These are phyloP conservation scores for Camponotus fellah DNA, from an alignment of 2,888 invertebrate species.

Conservation along the genomic window DNA sequence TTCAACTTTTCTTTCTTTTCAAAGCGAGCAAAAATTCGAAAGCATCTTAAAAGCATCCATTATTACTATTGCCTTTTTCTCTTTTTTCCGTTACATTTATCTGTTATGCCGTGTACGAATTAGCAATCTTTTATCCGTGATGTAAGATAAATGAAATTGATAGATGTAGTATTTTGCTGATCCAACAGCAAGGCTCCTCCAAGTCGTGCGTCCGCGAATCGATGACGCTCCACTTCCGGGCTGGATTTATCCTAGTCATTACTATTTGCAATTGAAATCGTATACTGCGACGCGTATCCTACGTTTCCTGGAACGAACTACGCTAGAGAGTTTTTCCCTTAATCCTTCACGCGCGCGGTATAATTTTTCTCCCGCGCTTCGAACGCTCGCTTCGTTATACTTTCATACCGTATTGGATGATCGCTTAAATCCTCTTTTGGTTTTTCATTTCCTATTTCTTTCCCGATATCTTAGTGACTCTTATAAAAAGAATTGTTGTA, in stretches of 20 bases:
- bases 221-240: slow-evolving; percentile 43
- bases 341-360: slow-evolving; percentile 34
- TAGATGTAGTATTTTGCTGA: slow-evolving; percentile 32
- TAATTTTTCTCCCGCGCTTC: slow-evolving; percentile 29
- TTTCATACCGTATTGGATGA: slow-evolving; percentile 30
- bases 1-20: not conserved
- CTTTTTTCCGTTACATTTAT: not conserved
- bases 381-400: slow-evolving; percentile 27
- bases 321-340: slow-evolving; percentile 15
- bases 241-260: slow-evolving; percentile 43
- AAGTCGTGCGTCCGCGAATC: slow-evolving; percentile 38
- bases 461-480: not conserved
- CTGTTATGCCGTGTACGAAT: slow-evolving; percentile 10
- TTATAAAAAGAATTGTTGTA: slow-evolving; percentile 41
- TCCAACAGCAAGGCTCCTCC: slow-evolving; percentile 15
- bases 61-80: slow-evolving; percentile 18
- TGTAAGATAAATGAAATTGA: slow-evolving; percentile 23
- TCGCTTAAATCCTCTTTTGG: not conserved
- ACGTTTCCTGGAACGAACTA: not conserved
- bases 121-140: slow-evolving; percentile 33
- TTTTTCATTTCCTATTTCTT: not conserved
- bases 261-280: slow-evolving; percentile 50
- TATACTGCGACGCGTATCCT: not conserved
- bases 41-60: not conserved
- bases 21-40: not conserved